phyloP scores from a whole-genome alignment of 2,113 vertebrate genomes.

The Epinephelus fuscoguttatus region DNA sequence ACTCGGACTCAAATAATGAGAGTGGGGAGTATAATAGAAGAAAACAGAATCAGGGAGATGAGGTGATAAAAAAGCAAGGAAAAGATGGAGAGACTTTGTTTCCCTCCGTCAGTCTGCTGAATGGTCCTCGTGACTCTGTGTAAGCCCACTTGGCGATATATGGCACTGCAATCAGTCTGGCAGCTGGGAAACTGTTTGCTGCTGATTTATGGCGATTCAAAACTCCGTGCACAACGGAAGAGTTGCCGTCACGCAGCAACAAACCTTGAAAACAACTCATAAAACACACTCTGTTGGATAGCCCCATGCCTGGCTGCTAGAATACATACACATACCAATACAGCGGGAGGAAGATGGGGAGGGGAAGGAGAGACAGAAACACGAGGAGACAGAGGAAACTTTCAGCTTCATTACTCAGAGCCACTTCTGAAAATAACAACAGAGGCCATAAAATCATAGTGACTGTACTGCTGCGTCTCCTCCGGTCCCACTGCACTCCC shows the following conservation, averaged over 20 bases:
- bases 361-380: not conserved
- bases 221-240: constrained; percentile 43
- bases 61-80: constrained; percentile 18
- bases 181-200: constrained; percentile 50
- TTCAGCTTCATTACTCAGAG: not conserved
- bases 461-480: constrained; percentile 24
- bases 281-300: constrained; percentile 26
- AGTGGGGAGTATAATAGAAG: constrained; percentile 13
- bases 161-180: constrained; percentile 52
- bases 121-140: constrained; percentile 18
- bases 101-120: constrained; percentile 9
- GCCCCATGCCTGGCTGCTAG: constrained; percentile 31
- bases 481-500: constrained; percentile 13
- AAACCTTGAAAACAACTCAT: constrained; percentile 49
- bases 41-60: constrained; percentile 8
- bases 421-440: constrained; percentile 40
- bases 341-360: constrained; percentile 2
- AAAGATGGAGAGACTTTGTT: constrained; percentile 13
- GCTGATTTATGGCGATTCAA: constrained; percentile 68
- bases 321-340: constrained; percentile 8
- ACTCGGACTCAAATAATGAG: constrained; percentile 29
- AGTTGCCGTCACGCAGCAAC: constrained; percentile 61
- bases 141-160: constrained; percentile 43
- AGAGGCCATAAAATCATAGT: constrained; percentile 28
- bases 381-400: not conserved